These are phyloP conservation scores for Drosophila ochracea DNA, from an alignment of 2,888 invertebrate species.

Conservation along the genomic window DNA sequence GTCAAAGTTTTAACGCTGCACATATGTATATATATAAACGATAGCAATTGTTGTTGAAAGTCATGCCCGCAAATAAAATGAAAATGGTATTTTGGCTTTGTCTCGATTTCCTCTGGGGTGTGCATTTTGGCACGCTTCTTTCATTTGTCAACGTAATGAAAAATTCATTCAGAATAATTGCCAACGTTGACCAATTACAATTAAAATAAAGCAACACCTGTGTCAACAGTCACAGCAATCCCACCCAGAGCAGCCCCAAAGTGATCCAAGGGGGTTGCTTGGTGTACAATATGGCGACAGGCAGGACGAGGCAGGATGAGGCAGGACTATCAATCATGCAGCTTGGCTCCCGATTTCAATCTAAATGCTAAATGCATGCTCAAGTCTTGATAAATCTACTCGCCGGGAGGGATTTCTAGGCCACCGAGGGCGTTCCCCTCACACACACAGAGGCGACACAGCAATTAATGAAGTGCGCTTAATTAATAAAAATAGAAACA, in stretches of 20 bases:
- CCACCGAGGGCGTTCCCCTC: slow-evolving; percentile 10
- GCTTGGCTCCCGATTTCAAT: slow-evolving; percentile 57
- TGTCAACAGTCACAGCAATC: slow-evolving; percentile 60
- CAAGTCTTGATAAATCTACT: slow-evolving; percentile 49
- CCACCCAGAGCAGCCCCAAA: slow-evolving; percentile 14
- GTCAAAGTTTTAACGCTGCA: neutral
- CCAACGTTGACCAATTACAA: slow-evolving; percentile 65
- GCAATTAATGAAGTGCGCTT: slow-evolving; percentile 45
- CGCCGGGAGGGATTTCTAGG: slow-evolving; percentile 25
- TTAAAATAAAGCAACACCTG: slow-evolving; percentile 68
- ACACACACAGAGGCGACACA: neutral
- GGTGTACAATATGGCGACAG: slow-evolving; percentile 18
- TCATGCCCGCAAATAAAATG: slow-evolving; percentile 42
- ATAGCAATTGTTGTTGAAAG: slow-evolving; percentile 19
- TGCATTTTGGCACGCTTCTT: neutral
- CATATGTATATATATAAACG: neutral
- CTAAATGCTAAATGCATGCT: slow-evolving; percentile 63
- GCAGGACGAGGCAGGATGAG: slow-evolving; percentile 13
- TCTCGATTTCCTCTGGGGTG: slow-evolving; percentile 15
- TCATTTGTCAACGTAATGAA: slow-evolving; percentile 47
- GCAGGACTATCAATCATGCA: slow-evolving; percentile 62
- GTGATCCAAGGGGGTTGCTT: slow-evolving; percentile 27
- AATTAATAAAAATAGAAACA: slow-evolving; percentile 57
- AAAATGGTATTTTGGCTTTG: slow-evolving; percentile 33
- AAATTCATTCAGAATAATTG: slow-evolving; percentile 68